Evolutionary conservation across 2,113 vertebrate genomes (phyloP).

Genomic region (Rhegmatorhina hoffmannsi): DNA sequence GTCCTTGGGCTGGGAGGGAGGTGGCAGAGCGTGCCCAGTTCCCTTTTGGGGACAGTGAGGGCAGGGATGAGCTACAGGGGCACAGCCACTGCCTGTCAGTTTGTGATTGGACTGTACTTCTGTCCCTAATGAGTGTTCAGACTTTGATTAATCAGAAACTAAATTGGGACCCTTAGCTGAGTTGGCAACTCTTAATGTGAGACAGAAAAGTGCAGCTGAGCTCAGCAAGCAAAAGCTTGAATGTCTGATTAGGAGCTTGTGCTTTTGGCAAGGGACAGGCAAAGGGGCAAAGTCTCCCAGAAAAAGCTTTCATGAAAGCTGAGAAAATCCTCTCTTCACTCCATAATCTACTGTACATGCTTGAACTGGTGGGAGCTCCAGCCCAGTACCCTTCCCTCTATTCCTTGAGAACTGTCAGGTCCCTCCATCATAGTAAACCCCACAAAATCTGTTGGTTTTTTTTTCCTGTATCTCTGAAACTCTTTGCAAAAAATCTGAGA

Average conservation of each 20-base stretch:
- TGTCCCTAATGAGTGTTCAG: not conserved
- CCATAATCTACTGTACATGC: not conserved
- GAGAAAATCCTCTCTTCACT: not conserved
- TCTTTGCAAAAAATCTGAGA: not conserved
- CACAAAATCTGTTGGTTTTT: not conserved
- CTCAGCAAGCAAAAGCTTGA: fast-evolving
- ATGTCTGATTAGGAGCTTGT: fast-evolving
- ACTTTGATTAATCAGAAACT: constrained; percentile 4
- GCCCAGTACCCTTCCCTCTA: not conserved
- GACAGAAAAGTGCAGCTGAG: not conserved
- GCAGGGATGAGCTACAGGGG: not conserved
- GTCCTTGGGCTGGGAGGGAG: not conserved
- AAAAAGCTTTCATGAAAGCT: not conserved
- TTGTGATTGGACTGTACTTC: not conserved
- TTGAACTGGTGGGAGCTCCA: fast-evolving
- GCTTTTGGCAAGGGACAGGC: not conserved
- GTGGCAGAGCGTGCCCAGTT: not conserved
- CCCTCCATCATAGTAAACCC: not conserved
- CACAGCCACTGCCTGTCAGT: not conserved
- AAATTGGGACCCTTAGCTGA: not conserved
- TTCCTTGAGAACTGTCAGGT: not conserved
- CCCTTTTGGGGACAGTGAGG: fast-evolving
- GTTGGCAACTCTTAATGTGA: not conserved
- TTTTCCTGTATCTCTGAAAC: not conserved
- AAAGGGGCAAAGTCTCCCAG: not conserved